A percentile compares a stretch with the other conserved stretches of the same genome.
Conservation (phyloP, 2,888 invertebrate genomes). For the Ophion ventricosus region DNA sequence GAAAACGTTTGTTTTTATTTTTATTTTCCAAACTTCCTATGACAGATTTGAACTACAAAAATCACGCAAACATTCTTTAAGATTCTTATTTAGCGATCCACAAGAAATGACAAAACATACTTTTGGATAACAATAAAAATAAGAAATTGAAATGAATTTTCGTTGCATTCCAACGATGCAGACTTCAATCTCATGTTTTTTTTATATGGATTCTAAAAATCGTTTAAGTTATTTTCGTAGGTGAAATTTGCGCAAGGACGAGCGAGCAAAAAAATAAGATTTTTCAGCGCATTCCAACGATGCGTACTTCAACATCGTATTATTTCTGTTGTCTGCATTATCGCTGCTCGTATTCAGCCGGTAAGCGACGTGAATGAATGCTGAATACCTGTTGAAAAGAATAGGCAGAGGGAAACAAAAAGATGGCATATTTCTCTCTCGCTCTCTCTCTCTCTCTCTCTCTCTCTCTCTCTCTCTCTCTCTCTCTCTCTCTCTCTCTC, state of each 20-base stretch:
- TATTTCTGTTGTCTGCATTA: not conserved
- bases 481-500: conserved; percentile 10
- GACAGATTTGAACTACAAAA: not conserved
- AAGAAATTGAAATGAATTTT: too few species aligned
- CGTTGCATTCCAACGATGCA: too few species aligned
- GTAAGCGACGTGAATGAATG: conserved; percentile 53
- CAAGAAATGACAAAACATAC: not conserved
- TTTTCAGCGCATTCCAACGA: not conserved
- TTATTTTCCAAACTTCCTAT: not conserved
- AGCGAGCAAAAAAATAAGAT: not conserved
- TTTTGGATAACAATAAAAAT: too few species aligned
- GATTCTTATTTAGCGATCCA: not conserved
- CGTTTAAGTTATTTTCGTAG: not conserved
- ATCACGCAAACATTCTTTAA: not conserved
- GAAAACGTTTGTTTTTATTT: not conserved
- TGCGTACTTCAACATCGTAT: not conserved
- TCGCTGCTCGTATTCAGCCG: not conserved
- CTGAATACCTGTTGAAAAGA: conserved; percentile 15
- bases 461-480: not conserved
- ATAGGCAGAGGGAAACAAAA: not conserved
- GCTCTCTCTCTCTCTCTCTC: not conserved
- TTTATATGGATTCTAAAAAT: too few species aligned
- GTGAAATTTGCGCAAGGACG: not conserved
- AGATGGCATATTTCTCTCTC: conserved; percentile 20
- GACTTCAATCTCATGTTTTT: too few species aligned